Base-by-base conservation (phyloP, 2,113 vertebrate species). In the Salvelinus fontinalis region DNA sequence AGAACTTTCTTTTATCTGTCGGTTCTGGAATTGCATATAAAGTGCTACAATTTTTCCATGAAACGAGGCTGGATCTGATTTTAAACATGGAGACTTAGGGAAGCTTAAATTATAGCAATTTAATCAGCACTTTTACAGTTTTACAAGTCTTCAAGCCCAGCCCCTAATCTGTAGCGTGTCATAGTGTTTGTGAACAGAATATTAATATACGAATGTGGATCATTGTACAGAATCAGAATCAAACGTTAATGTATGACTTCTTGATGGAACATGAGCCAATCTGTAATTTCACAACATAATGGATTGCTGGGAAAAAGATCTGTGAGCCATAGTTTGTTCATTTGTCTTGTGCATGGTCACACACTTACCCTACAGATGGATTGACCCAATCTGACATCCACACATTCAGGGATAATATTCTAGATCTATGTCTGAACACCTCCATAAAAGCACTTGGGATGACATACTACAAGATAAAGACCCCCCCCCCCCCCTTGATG, bases 401-500 rank as follows among this genome's bases (percentile, higher is more conserved):
- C 64, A 34, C 65, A 49, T 70, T 85, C 49, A 22, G 9, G 64
- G 71, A 60, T 59, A 71, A 64, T 84, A 81, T 78, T 79, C 64
- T 75, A 68, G 69, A 49, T 82, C 68, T 73, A 71, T 70, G 80
- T 84, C 44, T 54, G 74, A 75, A 73, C 79, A 74, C 76, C 73
- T 79, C 51, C 71, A 78, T 74, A 79, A 79, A 79, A 34, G 57
- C 74, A 11, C 39, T 44, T 44, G 39, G 70, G 57, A 75, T 76
- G 77, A 83, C 76, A 79, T 79, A 84, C 64, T 74, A 72, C 75
- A 75, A 26, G 59, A 83, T 84, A 81, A 85, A 79, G 48, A 73
- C 69, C 34, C 70, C 57, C 54, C 24, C 54, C 24, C 77, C 66
- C 24, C 59, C 67, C 60, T 83, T 81, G 82, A 72, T 62, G 81